These are phyloP conservation scores for Lontra canadensis DNA, from an alignment of 2,113 vertebrate species.

Conservation along the genomic window DNA sequence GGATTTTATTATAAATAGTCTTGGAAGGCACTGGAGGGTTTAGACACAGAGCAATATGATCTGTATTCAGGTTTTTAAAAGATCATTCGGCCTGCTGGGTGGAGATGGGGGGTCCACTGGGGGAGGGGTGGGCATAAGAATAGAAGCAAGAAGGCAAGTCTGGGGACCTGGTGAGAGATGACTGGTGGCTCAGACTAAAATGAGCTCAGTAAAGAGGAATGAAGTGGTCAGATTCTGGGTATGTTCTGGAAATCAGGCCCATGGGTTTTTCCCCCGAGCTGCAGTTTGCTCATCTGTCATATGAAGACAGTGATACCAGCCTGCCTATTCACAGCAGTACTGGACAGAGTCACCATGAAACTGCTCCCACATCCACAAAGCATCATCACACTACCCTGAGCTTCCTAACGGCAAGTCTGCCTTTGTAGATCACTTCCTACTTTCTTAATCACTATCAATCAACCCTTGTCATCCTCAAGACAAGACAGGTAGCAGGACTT, in stretches of 20 bases:
- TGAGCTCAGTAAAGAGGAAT: constrained; percentile 27
- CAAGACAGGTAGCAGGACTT: neutral
- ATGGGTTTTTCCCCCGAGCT: neutral
- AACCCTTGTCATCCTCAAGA: neutral
- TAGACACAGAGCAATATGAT: constrained; percentile 45
- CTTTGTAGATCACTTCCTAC: neutral
- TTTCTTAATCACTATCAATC: neutral
- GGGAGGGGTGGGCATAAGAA: neutral
- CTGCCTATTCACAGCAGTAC: neutral
- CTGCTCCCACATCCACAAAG: neutral
- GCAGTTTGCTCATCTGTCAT: neutral
- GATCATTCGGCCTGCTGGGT: neutral
- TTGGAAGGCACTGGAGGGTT: constrained; percentile 45
- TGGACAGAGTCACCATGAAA: neutral
- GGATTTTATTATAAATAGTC: constrained; percentile 63
- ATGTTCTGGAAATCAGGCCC: neutral
- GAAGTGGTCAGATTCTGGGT: neutral
- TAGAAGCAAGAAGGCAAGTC: neutral
- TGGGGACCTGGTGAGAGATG: neutral
- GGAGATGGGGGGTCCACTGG: neutral
- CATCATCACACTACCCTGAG: neutral
- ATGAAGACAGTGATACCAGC: neutral
- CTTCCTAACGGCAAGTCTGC: neutral
- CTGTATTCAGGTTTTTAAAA: constrained; percentile 10
- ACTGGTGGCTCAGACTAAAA: neutral